Evolutionary conservation across 2,888 invertebrate species (phyloP).

Genomic region (Spatulosminthurus flaviceps): DNA sequence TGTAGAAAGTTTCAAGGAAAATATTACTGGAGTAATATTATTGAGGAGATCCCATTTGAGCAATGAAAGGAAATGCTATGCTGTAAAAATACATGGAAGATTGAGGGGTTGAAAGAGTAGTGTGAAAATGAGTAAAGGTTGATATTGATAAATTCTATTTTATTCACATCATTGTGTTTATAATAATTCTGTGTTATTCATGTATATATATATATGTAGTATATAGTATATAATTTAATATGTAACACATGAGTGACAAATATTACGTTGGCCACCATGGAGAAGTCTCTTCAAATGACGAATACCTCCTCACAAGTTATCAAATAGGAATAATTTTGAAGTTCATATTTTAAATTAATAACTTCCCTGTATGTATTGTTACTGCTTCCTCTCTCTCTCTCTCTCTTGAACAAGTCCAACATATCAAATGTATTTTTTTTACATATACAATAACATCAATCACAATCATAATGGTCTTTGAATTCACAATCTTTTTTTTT

Average conservation of each 20-base stretch:
- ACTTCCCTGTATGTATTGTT: too few species aligned
- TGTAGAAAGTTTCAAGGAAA: too few species aligned
- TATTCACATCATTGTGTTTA: background rate
- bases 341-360: too few species aligned
- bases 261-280: constrained; percentile 12
- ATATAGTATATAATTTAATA: background rate
- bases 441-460: background rate
- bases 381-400: too few species aligned
- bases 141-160: background rate
- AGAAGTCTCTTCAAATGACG: background rate
- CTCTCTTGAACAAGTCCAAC: too few species aligned
- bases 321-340: background rate
- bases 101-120: too few species aligned
- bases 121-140: too few species aligned
- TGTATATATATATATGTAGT: too few species aligned
- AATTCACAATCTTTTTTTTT: constrained; percentile 4
- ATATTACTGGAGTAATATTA: too few species aligned
- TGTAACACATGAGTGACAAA: background rate
- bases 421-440: background rate
- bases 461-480: constrained; percentile 20
- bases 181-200: background rate
- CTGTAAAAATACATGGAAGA: too few species aligned
- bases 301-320: background rate
- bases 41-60: too few species aligned
- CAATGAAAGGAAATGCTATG: too few species aligned